Base-by-base conservation (phyloP, 2,888 invertebrate species). In the Archaeoteleia sp. region DNA sequence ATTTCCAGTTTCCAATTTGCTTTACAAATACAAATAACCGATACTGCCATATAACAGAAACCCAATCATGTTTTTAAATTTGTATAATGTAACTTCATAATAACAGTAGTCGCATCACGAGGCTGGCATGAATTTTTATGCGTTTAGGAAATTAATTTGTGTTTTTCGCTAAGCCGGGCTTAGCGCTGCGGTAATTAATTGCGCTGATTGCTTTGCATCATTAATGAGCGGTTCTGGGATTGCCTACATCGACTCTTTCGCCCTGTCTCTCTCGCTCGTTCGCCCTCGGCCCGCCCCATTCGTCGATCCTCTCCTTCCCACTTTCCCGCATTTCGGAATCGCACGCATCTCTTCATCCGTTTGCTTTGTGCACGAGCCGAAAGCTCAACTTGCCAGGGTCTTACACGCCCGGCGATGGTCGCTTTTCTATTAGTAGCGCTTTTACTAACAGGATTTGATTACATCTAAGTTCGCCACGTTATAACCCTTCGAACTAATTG, bases 181-280 rank as follows among this genome's bases (percentile, higher is more conserved):
- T 81, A 84, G 79, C 81, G 79, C 77, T 78, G 80, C 73, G 82
- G 84, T 84, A 84, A 84, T 84, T 84, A 84, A 85, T 84, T 84
- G 84, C 82, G 80, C 84, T 84, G 84, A 85, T 85, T 85, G 84
- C 82, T 78, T 73, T 85, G 81, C 83, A 85, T 82, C 75, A 84
- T 85, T 85, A 79, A 85, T 82, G 81, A 83, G 78, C 78, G 77
- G 79, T 80, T 79, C 77, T 74, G 76, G 75, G 75, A 76, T 78
- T 73, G 75, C 76, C 75, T 72, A 73, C 76, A 71, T 70, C 71
- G 65, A 75, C 70, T 69, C 68, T 69, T 66, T 42, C 67, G 62
- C 55, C 55, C 63, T 45, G 43, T 65, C 65, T 58, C 73, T 57
- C 67, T 61, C 57, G 32, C n/a, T n/a, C 20, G 20, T 5, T 20